Base-by-base conservation (phyloP, 2,113 vertebrate genomes). In the Chionis minor region DNA sequence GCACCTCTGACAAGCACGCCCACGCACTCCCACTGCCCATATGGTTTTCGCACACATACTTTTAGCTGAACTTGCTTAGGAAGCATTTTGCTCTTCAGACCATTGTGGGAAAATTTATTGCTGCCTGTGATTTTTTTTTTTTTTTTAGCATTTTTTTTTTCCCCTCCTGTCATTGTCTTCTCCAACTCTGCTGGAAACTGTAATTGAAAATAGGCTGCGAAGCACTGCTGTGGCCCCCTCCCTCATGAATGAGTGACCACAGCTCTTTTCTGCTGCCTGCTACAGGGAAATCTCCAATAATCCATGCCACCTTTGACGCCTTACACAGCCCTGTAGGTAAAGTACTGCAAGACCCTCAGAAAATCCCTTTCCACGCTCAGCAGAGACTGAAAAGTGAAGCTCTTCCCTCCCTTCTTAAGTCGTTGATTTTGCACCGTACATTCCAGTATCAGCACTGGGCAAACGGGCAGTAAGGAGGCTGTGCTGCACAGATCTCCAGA, bases 11-110 rank as follows among this genome's bases (percentile, higher is more conserved):
- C 38, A 28, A 59, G 72, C 56, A 5, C 52, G 4, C 97, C 96
- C 95, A 88, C 90, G 1, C 94, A 77, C 91, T 16, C 96, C 97
- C 94, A 96, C 95, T 27, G 58, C 8, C 94, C 96, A 83, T 62
- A 85, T 96, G 97, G 73, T 35, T 65, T 73, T 66, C 26, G 84
- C 55, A 1, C 83, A 47, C 83, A 28, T 45, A 18, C 94, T 65
- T 88, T n/a, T 10, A 61, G 88, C 92, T 71, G 69, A 91, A 94
- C 95, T 75, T 12, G 52, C 94, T 90, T 40, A 70, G 69, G 92
- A 88, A 86, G 90, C 47, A 3, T 78, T 94, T 91, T 84, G 73
- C 92, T 92, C 88, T 88, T 67, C 77, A 92, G 96, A 32, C 95
- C 88, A 56, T 56, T 9, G n/a, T 22, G 56, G 86, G 80, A 49